These are phyloP conservation scores for Todus mexicanus DNA, from an alignment of 2,797 vertebrate species.

Conservation along the genomic window DNA sequence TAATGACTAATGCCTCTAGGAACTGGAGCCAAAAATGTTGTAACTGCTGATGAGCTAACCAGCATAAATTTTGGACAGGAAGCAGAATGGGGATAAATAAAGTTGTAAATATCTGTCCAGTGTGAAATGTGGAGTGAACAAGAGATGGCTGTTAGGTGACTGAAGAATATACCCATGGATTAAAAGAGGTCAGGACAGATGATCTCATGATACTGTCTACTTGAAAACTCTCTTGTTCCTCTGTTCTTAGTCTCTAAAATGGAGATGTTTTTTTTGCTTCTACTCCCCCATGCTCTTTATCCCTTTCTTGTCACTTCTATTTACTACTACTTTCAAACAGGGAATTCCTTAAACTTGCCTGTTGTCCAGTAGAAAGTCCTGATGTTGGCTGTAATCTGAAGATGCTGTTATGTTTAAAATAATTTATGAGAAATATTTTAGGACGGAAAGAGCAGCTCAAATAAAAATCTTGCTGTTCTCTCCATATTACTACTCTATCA, in stretches of 20 bases:
- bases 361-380: not conserved
- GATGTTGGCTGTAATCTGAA: not conserved
- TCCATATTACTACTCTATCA: not conserved
- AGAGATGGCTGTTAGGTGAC: not conserved
- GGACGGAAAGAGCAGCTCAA: not conserved
- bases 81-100: not conserved
- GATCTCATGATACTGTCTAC: not conserved
- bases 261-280: not conserved
- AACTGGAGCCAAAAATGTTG: not conserved
- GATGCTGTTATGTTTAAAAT: not conserved
- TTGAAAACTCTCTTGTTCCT: not conserved
- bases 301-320: not conserved
- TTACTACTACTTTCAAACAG: not conserved
- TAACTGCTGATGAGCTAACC: conserved; percentile 18
- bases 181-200: not conserved
- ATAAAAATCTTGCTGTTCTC: not conserved
- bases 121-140: not conserved
- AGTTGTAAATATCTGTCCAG: not conserved
- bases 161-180: not conserved
- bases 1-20: not conserved
- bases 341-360: not conserved
- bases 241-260: not conserved
- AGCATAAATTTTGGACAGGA: not conserved
- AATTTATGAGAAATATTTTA: not conserved
- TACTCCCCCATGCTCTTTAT: not conserved